phyloP scores from a whole-genome alignment of 2,888 invertebrate species.

The Andrena marginata region DNA sequence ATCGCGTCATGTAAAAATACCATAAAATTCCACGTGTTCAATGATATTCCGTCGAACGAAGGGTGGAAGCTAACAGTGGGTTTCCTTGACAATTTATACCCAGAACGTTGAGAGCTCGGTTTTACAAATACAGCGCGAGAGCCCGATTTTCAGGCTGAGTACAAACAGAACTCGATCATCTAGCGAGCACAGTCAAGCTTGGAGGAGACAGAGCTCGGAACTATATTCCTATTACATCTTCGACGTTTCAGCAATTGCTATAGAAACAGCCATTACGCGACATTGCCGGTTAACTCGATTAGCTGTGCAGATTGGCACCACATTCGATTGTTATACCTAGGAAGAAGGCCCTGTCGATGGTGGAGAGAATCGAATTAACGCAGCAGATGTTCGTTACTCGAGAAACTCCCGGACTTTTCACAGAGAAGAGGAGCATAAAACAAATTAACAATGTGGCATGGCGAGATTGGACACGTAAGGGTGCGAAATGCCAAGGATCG shows the following conservation, averaged over 20 bases:
- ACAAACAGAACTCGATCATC: slow-evolving; percentile 1
- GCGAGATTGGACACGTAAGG: not conserved
- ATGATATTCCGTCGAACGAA: not conserved
- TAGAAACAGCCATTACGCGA: not conserved
- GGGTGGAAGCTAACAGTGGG: no score
- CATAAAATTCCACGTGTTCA: not conserved
- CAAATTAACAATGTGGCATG: slow-evolving; percentile 5
- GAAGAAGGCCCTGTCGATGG: no score
- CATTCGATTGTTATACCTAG: not conserved
- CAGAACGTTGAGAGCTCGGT: not conserved
- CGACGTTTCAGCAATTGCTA: not conserved
- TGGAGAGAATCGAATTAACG: no score
- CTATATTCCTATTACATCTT: not conserved
- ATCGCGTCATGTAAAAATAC: not conserved
- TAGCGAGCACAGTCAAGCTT: not conserved
- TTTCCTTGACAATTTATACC: not conserved
- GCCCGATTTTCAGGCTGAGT: not conserved
- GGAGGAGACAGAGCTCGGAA: not conserved
- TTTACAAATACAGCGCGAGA: not conserved
- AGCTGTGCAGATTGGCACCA: not conserved
- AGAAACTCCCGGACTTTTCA: not conserved
- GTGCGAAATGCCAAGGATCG: not conserved
- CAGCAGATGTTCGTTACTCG: no score
- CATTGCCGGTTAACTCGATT: slow-evolving; percentile 16
- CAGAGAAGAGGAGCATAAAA: not conserved